Base-by-base conservation (phyloP, 2,888 invertebrate genomes). In the Drosophila mercatorum region DNA sequence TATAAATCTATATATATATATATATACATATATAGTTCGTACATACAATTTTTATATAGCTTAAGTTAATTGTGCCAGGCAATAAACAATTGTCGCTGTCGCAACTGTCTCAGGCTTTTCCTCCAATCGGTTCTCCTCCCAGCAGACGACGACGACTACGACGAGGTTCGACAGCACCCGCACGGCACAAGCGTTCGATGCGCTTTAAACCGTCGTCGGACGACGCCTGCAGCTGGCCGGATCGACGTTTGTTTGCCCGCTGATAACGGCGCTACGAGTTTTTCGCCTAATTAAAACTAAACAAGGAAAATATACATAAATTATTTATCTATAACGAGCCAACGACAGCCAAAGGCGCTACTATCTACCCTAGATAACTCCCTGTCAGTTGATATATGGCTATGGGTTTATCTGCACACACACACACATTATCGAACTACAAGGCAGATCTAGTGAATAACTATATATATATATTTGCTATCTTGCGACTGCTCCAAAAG, bases 11-110 rank as follows among this genome's bases (percentile, higher is more conserved):
- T n/a, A 61, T 44, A 65, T 34, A 61, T 44, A 65, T 34, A 64
- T 38, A 74, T 44, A 47, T 26, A 59, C 26, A 67, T 63, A 76
- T 63, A 66, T 63, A 61, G 56, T 60, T 65, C 60, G 71, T 79
- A 77, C 79, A 75, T 66, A 73, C 80, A 77, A 81, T 80, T 83
- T 86, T 71, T 80, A 86, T 81, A 78, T 83, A 78, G 68, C 75
- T 69, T 83, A 83, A 86, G 84, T 71, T 74, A 59, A 72, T 69
- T 75, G 75, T 68, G 80, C 71, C 66, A 74, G 78, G 72, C 84
- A 86, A 87, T 83, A 87, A 83, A 83, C 34, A 87, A 58, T 72
- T 70, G 78, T 80, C 80, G 41, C 74, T 72, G 82, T 64, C 78
- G 34, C 22, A 8, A 34, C 2, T 2, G 5, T 2, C 5, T 31